Base-by-base conservation (phyloP, 2,888 invertebrate species). In the Ophion ellenae region DNA sequence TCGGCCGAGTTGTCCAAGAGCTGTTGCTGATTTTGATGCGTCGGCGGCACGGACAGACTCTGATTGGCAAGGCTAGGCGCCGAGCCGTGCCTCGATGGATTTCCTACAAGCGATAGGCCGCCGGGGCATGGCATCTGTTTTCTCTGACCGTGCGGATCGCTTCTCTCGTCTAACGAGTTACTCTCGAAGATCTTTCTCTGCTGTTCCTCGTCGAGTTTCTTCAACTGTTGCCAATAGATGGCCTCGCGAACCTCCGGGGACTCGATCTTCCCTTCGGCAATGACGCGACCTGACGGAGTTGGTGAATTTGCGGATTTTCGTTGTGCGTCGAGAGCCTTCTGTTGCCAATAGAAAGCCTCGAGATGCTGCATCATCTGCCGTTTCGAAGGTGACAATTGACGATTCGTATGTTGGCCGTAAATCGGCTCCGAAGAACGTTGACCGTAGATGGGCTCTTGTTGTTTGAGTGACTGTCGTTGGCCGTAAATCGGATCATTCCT, bases 201-300 rank as follows among this genome's bases (percentile, higher is more conserved):
- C 66, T 93, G 93, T 89, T 96, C 96, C 93, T 96, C 96, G 91
- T 95, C 95, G 70, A 96, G 94, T 90, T 96, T 96, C 90, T 96
- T 96, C 79, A 96, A 93, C 90, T 96, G 96, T 88, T 96, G 96
- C 96, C 96, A 96, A 87, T 96, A 96, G 89, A 96, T 96, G 0
- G 96, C 96, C 91, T 96, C 96, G 9, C 92, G 89, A 24, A 92
- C 90, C 75, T 93, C 91, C 2, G 93, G 92, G 5, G 89, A 81
- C 20, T 91, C 90, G 45, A 90, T 90, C 53, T 90, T 90, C 0
- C 40, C 45, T 11, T 69, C 70, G n/a, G 73, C 67, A 2, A 53
- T 24, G 0, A 47, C 10, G 10, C 47, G 82, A 80, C 63, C 80
- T 1, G 61, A 11, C 9, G 81, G 53, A 10, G 84, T 53, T 1